Evolutionary conservation across 2,113 vertebrate genomes (phyloP).

Genomic region (Xiphorhynchus elegans): DNA sequence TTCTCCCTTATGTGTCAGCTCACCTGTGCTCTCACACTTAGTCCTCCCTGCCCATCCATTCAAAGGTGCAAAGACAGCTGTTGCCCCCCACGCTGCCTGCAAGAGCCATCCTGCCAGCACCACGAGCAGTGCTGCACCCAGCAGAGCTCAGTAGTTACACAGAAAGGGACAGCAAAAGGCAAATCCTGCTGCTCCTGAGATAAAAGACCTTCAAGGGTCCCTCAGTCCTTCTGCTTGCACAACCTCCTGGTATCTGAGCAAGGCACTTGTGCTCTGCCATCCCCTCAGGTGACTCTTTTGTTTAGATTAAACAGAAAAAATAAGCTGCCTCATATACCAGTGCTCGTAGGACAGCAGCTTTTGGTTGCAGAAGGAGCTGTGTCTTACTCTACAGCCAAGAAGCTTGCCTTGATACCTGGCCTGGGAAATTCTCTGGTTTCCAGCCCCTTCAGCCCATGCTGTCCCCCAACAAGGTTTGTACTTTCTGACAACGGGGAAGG

Average conservation of each 20-base stretch:
- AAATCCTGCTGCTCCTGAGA: background rate
- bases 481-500: background rate
- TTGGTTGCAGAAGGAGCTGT: background rate
- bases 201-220: background rate
- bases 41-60: rapidly evolving
- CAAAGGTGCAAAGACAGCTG: background rate
- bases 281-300: background rate
- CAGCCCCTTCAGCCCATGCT: background rate
- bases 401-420: background rate
- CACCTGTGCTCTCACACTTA: background rate
- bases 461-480: background rate
- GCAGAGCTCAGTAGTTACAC: background rate
- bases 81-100: rapidly evolving
- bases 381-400: background rate
- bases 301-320: background rate
- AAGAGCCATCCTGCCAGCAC: background rate
- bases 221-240: background rate
- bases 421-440: background rate
- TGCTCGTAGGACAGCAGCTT: background rate
- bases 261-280: background rate
- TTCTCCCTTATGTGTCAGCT: background rate
- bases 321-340: background rate
- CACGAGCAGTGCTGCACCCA: rapidly evolving
- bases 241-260: background rate
- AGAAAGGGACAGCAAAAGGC: background rate